Evolutionary conservation across 92 coral and sea anemone species (phyloP), one percentile per base, ranked within the genome.

Genomic region (Parazoanthus atlanticus): DNA sequence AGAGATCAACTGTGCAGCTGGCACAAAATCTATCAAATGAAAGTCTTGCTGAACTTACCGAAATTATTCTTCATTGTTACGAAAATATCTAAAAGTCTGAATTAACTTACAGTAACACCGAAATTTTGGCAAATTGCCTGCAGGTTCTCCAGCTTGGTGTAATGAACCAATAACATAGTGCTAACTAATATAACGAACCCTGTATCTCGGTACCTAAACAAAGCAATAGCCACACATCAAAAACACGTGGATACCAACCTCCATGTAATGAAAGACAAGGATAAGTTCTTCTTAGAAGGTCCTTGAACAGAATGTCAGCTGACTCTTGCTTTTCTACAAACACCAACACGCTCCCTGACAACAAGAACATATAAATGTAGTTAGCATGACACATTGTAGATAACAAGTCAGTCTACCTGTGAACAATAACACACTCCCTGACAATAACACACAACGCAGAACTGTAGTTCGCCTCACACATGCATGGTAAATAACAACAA

Each of bases 271-370:
- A 96, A 47, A 96, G 86, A 64, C 99, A 96, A 3, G 99, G 99
- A 40, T 96, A 96, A 2, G 96, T 91, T 79, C 96, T 90, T 77
- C 90, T 93, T 66, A 97, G 90, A 13, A 97, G 88, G 89, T 97
- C 99, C 80, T 97, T 97, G 80, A 97, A 93, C 71, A 97, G 76
- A 75, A 91, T 56, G 84, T 97, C 99, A 81, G 99, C 99, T 8
- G 98, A 95, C 73, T 97, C 99, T 85, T 97, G 99, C 82, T 97
- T 97, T 80, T 97, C 99, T 1, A 97, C 99, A 80, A 97, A 97
- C 75, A 92, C 99, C 74, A 97, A 88, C 78, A 94, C 97, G 78
- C 99, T 97, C 34, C 99, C 99, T 97, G 91, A 33, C 21, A 56
- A 67, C 58, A 75, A 69, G 52, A 43, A 78, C 19, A 12, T 32